Evolutionary conservation across 2,888 invertebrate genomes (phyloP).

Genomic region (Sympetrum striolatum): DNA sequence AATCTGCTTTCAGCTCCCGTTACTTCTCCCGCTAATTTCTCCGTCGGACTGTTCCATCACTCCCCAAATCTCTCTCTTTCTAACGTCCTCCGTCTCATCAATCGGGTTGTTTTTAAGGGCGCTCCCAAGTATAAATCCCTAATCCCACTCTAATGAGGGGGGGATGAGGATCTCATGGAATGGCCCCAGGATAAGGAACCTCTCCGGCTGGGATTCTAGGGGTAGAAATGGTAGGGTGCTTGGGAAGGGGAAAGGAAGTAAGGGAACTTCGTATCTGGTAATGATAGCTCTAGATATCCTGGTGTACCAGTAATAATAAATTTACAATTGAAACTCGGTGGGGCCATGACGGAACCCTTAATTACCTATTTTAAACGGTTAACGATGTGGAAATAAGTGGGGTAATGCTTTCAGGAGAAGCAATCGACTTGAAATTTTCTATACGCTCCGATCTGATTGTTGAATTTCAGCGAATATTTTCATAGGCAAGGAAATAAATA

Average conservation of each 20-base stretch:
- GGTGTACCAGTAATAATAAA: background rate
- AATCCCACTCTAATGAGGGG: conserved; percentile 22
- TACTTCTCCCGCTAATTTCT: background rate
- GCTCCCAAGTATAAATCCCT: background rate
- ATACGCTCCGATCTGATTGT: too few relatives aligned
- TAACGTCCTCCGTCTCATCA: background rate
- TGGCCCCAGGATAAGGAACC: background rate
- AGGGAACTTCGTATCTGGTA: background rate
- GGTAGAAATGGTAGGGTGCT: background rate
- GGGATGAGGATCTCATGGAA: background rate
- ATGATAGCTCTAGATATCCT: background rate
- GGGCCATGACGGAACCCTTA: too few relatives aligned
- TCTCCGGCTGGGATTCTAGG: background rate
- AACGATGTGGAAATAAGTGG: too few relatives aligned
- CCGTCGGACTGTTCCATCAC: background rate
- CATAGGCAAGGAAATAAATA: too few relatives aligned
- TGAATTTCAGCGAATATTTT: too few relatives aligned
- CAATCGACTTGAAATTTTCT: too few relatives aligned
- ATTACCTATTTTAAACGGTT: too few relatives aligned
- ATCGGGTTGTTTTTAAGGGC: conserved; percentile 1
- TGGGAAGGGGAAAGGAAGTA: background rate
- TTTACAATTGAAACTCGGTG: background rate
- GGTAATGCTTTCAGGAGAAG: too few relatives aligned
- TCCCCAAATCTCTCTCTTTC: background rate
- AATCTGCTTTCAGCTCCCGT: background rate